Percentiles rank a stretch among this genome's conserved stretches.
These are phyloP conservation scores for Pangasianodon hypophthalmus DNA, from an alignment of 2,113 vertebrate species.

Conservation along the genomic window DNA sequence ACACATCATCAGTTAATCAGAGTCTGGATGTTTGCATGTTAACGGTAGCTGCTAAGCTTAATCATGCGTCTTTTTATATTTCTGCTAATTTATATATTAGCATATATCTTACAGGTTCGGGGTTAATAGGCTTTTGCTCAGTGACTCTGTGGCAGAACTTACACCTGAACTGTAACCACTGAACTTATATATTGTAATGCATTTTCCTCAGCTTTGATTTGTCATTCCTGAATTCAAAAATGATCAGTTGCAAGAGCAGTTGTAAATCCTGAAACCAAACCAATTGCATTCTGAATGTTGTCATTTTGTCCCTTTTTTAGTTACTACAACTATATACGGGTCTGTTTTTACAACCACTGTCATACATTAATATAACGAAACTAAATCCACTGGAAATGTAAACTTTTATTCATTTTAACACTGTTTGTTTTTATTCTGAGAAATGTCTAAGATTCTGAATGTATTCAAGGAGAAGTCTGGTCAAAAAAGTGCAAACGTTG, in stretches of 20 bases:
- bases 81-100: neutral
- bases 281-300: slow-evolving; percentile 1
- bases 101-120: neutral
- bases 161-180: neutral
- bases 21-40: slow-evolving; percentile 40
- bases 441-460: slow-evolving; percentile 51
- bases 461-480: slow-evolving; percentile 43
- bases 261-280: slow-evolving; percentile 46
- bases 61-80: slow-evolving; percentile 6
- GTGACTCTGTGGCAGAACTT: neutral
- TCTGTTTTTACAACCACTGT: slow-evolving; percentile 17
- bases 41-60: slow-evolving; percentile 31
- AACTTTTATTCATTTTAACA: slow-evolving; percentile 1
- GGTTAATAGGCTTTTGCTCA: neutral
- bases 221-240: neutral
- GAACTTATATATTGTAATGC: neutral
- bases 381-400: neutral
- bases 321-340: neutral
- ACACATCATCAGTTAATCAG: neutral
- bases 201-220: neutral
- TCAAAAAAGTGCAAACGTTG: neutral
- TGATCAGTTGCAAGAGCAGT: slow-evolving; percentile 1
- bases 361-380: neutral
- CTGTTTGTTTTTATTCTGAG: slow-evolving; percentile 11
- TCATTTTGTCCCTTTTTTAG: neutral